Evolutionary conservation across 2,797 vertebrate genomes (phyloP).

Genomic region (Schizopygopsis malacanthus): DNA sequence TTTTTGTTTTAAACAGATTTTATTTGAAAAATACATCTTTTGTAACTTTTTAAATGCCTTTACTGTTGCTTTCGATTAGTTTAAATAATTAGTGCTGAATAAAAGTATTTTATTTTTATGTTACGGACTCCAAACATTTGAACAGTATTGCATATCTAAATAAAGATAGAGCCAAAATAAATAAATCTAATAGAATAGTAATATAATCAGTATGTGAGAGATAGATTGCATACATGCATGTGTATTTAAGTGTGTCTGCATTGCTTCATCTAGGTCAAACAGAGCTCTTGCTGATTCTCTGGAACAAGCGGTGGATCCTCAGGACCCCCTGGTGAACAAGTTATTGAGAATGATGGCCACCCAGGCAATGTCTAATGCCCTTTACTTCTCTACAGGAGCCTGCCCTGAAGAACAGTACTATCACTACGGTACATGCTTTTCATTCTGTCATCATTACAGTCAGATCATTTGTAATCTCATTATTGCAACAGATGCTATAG

Average conservation of each 20-base stretch:
- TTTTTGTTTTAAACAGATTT: background rate
- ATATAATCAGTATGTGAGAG: background rate
- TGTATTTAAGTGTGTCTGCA: slow-evolving; percentile 7
- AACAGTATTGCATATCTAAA: background rate
- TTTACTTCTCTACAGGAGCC: slow-evolving; percentile 92
- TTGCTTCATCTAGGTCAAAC: slow-evolving; percentile 83
- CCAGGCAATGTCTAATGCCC: slow-evolving; percentile 92
- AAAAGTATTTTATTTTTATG: background rate
- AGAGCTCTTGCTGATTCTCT: slow-evolving; percentile 91
- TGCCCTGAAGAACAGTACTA: slow-evolving; percentile 83
- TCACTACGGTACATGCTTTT: slow-evolving; percentile 86
- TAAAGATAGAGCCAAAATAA: background rate
- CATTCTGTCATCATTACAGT: background rate
- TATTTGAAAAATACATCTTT: background rate
- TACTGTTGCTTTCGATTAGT: background rate
- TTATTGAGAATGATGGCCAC: slow-evolving; percentile 93
- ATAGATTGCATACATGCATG: background rate
- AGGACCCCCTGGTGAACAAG: slow-evolving; percentile 88
- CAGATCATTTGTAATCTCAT: background rate
- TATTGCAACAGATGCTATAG: background rate
- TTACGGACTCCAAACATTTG: background rate
- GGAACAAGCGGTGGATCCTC: slow-evolving; percentile 84
- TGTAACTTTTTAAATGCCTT: background rate
- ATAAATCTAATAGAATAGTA: background rate
- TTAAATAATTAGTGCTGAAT: background rate